phyloP scores from a whole-genome alignment of 2,797 vertebrate species.

The Decapterus maruadsi region DNA sequence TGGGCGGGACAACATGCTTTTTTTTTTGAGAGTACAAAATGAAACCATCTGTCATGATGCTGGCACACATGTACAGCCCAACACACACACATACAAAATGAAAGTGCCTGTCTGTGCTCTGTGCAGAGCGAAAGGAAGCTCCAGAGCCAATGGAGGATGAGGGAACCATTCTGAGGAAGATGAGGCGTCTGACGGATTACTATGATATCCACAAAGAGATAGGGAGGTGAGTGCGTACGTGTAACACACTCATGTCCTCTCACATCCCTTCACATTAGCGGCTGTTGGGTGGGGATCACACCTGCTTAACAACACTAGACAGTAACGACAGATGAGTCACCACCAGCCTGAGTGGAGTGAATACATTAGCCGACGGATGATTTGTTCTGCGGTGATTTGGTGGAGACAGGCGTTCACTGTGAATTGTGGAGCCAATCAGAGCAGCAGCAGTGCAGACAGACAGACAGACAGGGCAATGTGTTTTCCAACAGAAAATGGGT shows the following conservation, averaged over 20 bases:
- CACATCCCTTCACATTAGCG: slow-evolving; percentile 30
- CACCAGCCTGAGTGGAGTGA: slow-evolving; percentile 41
- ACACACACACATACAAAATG: slow-evolving; percentile 23
- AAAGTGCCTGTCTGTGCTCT: slow-evolving; percentile 21
- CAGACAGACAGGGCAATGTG: slow-evolving; percentile 16
- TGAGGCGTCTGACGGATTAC: slow-evolving; percentile 91
- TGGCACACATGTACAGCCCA: slow-evolving; percentile 32
- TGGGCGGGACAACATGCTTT: slow-evolving; percentile 57
- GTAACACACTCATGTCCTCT: neutral
- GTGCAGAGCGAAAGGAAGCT: slow-evolving; percentile 76
- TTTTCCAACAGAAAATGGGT: neutral
- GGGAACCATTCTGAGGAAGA: slow-evolving; percentile 85
- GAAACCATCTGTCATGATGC: slow-evolving; percentile 73
- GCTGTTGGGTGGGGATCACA: slow-evolving; percentile 21
- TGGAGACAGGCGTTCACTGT: slow-evolving; percentile 36
- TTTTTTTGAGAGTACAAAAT: slow-evolving; percentile 54
- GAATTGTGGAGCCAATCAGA: slow-evolving; percentile 13
- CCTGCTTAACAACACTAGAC: slow-evolving; percentile 59
- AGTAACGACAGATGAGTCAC: slow-evolving; percentile 57
- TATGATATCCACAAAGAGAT: slow-evolving; percentile 96
- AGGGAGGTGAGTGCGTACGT: slow-evolving; percentile 85
- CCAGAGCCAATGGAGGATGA: slow-evolving; percentile 89
- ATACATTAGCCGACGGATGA: slow-evolving; percentile 47
- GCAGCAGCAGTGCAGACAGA: neutral
- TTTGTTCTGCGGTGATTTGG: slow-evolving; percentile 51